Evolutionary conservation across 2,797 vertebrate genomes (phyloP).

Genomic region (Botia kubotai): DNA sequence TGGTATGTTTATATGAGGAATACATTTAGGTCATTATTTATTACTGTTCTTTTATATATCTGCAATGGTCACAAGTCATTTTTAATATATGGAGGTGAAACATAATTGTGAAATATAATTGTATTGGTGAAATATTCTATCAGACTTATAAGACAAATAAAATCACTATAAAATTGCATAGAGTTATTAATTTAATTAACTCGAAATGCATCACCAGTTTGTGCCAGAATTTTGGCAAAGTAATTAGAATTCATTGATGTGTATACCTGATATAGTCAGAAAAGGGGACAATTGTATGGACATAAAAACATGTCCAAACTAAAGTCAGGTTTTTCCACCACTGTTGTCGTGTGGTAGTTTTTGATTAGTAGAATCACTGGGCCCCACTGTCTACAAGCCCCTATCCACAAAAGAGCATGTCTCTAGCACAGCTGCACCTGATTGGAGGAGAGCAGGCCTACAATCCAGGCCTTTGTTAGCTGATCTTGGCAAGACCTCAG

Average conservation of each 20-base stretch:
- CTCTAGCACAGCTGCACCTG: slow-evolving; percentile 73
- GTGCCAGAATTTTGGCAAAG: background rate
- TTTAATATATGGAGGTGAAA: background rate
- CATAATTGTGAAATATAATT: slow-evolving; percentile 15
- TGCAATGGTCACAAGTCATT: background rate
- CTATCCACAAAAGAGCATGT: slow-evolving; percentile 69
- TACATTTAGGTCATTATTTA: too few species aligned
- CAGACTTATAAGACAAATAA: background rate
- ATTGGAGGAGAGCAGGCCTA: slow-evolving; percentile 78
- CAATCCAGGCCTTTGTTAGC: slow-evolving; percentile 83
- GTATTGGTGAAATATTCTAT: background rate
- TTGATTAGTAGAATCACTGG: slow-evolving; percentile 74
- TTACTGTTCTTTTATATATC: background rate
- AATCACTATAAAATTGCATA: background rate
- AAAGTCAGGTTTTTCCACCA: slow-evolving; percentile 43
- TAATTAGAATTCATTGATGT: background rate
- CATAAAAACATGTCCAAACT: slow-evolving; percentile 29
- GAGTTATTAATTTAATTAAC: background rate
- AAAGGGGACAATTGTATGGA: background rate
- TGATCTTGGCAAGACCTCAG: slow-evolving; percentile 78
- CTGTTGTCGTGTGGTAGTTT: slow-evolving; percentile 54
- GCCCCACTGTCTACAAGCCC: slow-evolving; percentile 66
- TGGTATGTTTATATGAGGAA: too few species aligned
- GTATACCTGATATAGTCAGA: background rate
- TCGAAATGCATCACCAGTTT: background rate